These are phyloP conservation scores for Melieria omissa DNA, from an alignment of 2,888 invertebrate species.

Conservation along the genomic window DNA sequence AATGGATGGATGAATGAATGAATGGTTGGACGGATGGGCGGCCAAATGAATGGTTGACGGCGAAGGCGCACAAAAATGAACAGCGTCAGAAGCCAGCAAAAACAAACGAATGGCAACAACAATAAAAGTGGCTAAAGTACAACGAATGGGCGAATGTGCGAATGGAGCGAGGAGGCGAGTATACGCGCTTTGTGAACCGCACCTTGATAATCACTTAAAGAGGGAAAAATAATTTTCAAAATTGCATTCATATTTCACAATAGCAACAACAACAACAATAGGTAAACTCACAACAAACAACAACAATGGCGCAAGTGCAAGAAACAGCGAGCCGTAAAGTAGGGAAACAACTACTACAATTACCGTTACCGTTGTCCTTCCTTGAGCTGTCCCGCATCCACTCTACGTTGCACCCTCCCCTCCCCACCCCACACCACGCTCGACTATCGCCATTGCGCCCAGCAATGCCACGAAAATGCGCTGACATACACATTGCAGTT, in stretches of 20 bases:
- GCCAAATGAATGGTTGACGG: conserved; percentile 34
- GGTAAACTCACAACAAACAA: not conserved
- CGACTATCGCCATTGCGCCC: not conserved
- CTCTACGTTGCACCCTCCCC: no score
- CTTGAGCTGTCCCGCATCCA: not conserved
- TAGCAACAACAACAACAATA: conserved; percentile 18
- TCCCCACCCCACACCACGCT: no score
- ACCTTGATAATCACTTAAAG: conserved; percentile 67
- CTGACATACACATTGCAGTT: not conserved
- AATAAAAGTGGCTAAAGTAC: conserved; percentile 29
- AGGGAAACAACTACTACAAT: not conserved
- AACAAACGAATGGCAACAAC: conserved; percentile 39
- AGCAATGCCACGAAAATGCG: not conserved
- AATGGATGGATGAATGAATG: conserved; percentile 23
- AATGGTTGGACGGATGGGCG: conserved; percentile 12
- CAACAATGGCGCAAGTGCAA: not conserved
- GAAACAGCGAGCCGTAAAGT: not conserved
- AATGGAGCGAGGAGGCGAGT: conserved; percentile 31
- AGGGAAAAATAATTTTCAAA: conserved; percentile 52
- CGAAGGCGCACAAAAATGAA: conserved; percentile 11
- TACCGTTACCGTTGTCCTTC: not conserved
- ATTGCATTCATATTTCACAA: conserved; percentile 50
- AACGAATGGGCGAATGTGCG: conserved; percentile 32
- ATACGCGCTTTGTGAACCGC: conserved; percentile 54
- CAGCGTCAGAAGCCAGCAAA: conserved; percentile 37